Percentiles rank a stretch among this genome's conserved stretches.
These are phyloP conservation scores for Drosophila pallidifrons DNA, from an alignment of 1,140 invertebrate species.

Conservation along the genomic window DNA sequence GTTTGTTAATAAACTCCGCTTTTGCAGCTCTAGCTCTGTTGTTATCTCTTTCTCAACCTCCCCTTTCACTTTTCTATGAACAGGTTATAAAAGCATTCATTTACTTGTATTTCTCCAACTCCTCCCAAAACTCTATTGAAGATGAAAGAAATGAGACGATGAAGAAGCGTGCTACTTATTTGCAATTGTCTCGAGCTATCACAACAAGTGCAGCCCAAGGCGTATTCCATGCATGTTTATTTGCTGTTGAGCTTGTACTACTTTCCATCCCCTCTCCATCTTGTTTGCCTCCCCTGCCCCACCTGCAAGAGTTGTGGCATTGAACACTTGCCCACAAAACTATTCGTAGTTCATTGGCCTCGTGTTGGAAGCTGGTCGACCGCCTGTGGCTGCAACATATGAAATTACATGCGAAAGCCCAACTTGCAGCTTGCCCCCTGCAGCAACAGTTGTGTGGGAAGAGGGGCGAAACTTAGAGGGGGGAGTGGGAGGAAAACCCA, in stretches of 20 bases:
- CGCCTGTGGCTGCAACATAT: slow-evolving; percentile 75
- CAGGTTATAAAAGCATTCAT: not conserved
- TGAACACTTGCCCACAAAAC: slow-evolving; percentile 55
- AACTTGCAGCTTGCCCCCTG: slow-evolving; percentile 36
- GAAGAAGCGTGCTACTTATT: not conserved
- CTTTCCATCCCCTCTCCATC: not conserved
- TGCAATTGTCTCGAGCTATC: slow-evolving; percentile 15
- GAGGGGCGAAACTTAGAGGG: not conserved
- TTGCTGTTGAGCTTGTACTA: not conserved
- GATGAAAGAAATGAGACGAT: slow-evolving; percentile 1
- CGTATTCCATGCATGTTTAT: slow-evolving; percentile 1
- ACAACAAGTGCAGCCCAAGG: slow-evolving; percentile 13
- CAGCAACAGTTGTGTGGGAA: slow-evolving; percentile 13
- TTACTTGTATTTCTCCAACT: not conserved
- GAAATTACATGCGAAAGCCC: slow-evolving; percentile 57
- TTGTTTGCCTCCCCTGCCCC: not conserved
- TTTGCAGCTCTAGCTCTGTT: no score
- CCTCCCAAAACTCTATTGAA: not conserved
- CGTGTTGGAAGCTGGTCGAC: slow-evolving; percentile 7
- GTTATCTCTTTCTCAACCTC: no score
- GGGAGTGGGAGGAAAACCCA: slow-evolving; percentile 47
- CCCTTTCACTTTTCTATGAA: no score
- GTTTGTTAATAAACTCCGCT: no score
- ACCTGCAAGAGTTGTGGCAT: not conserved
- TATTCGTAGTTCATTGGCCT: slow-evolving; percentile 65